Evolutionary conservation across 2,797 vertebrate species (phyloP).

Genomic region (Sebastes kiyomatsui): DNA sequence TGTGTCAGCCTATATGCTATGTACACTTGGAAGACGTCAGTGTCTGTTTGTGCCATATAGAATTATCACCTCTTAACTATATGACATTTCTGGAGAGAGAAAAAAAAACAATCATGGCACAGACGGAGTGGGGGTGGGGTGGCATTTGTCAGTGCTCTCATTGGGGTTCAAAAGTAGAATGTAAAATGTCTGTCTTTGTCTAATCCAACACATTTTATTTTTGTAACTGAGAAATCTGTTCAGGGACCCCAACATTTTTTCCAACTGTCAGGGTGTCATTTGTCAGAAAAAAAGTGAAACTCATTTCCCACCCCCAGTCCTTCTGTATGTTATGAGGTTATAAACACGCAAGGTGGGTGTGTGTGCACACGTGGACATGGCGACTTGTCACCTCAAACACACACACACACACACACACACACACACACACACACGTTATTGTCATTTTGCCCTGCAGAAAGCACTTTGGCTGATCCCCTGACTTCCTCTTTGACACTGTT

Average conservation of each 20-base stretch:
- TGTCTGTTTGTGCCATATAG: constrained; percentile 79
- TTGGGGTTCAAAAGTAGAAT: constrained; percentile 86
- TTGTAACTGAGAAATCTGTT: constrained; percentile 88
- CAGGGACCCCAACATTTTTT: constrained; percentile 85
- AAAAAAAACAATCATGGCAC: constrained; percentile 79
- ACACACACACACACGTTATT: constrained; percentile 1
- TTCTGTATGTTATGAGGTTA: constrained; percentile 83
- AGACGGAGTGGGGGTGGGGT: constrained; percentile 87
- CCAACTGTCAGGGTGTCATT: constrained; percentile 88
- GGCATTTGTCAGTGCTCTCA: constrained; percentile 82
- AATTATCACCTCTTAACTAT: constrained; percentile 78
- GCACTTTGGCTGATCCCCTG: constrained; percentile 8
- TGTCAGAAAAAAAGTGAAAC: constrained; percentile 79
- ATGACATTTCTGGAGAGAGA: constrained; percentile 80
- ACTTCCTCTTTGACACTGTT: constrained; percentile 33
- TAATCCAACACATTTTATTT: constrained; percentile 88
- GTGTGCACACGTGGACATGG: constrained; percentile 19
- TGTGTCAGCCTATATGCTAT: constrained; percentile 74
- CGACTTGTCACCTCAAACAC: constrained; percentile 38
- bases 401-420: neutral
- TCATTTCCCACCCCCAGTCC: constrained; percentile 86
- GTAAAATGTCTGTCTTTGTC: constrained; percentile 86
- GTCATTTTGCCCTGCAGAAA: constrained; percentile 10
- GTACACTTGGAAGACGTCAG: constrained; percentile 73
- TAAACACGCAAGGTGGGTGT: constrained; percentile 71